Percentiles rank a stretch among this genome's conserved stretches.
These are phyloP conservation scores for Listrodromus nycthemerus DNA, from an alignment of 2,888 invertebrate genomes.

Conservation along the genomic window DNA sequence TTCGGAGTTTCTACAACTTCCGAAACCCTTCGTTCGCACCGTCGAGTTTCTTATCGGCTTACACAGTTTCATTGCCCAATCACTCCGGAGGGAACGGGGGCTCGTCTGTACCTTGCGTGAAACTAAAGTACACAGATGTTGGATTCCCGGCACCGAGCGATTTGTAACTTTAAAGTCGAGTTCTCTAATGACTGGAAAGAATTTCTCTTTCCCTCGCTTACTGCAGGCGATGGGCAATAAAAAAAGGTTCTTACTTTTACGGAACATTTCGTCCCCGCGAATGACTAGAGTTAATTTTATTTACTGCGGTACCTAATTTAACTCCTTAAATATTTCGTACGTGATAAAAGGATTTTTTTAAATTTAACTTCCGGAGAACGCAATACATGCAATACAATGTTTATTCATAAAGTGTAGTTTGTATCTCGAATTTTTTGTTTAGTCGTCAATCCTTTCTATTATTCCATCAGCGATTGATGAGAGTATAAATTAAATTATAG, in stretches of 20 bases:
- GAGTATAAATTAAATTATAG: neutral
- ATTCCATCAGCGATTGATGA: neutral
- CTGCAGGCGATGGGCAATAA: neutral
- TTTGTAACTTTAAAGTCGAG: conserved; percentile 5
- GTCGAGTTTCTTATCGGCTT: conserved; percentile 19
- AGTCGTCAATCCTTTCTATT: no score
- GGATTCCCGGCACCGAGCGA: neutral
- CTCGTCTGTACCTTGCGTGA: conserved; percentile 2
- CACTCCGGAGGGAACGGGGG: neutral
- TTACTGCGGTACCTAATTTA: no score
- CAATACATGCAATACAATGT: no score
- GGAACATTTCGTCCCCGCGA: no score
- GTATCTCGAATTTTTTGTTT: no score
- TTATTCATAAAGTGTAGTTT: no score
- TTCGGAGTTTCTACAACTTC: conserved; percentile 10
- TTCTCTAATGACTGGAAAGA: neutral
- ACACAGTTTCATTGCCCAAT: conserved; percentile 1
- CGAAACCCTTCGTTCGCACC: neutral
- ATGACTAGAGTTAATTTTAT: no score
- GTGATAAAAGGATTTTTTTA: neutral
- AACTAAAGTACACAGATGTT: conserved; percentile 1
- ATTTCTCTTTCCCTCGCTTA: neutral
- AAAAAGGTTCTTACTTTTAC: no score
- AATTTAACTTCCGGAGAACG: neutral
- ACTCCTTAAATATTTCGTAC: no score